Evolutionary conservation across 2,113 vertebrate species (phyloP).

Genomic region (Ornithorhynchus anatinus): DNA sequence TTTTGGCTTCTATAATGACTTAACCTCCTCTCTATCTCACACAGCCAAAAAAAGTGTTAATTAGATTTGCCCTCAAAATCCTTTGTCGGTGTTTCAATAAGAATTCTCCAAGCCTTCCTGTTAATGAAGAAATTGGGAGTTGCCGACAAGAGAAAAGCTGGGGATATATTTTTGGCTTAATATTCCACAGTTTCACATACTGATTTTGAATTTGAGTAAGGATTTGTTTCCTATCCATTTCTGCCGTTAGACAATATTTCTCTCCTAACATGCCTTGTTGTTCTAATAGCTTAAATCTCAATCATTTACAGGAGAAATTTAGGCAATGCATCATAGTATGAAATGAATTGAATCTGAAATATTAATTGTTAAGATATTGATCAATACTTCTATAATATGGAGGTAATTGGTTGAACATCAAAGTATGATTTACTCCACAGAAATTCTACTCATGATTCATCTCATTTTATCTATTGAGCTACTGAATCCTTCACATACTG

Average conservation of each 20-base stretch:
- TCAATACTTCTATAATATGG: too few relatives aligned
- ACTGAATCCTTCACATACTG: too few relatives aligned
- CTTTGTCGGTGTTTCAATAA: conserved; percentile 39
- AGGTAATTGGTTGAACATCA: too few relatives aligned
- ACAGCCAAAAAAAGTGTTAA: conserved; percentile 12
- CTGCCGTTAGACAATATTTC: conserved; percentile 25
- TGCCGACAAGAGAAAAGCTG: conserved; percentile 16
- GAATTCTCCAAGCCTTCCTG: conserved; percentile 7
- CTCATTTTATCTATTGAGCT: too few relatives aligned
- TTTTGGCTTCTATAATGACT: conserved; percentile 33
- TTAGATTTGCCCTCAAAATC: conserved; percentile 32
- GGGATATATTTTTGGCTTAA: conserved; percentile 48
- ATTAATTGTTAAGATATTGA: too few relatives aligned
- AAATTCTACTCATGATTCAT: too few relatives aligned
- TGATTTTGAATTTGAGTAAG: conserved; percentile 43
- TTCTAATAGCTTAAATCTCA: neutral
- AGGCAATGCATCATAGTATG: too few relatives aligned
- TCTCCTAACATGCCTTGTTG: neutral
- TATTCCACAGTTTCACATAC: conserved; percentile 33
- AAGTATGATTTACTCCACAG: too few relatives aligned
- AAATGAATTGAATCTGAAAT: too few relatives aligned
- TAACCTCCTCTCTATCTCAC: conserved; percentile 19
- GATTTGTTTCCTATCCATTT: conserved; percentile 16
- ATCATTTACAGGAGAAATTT: too few relatives aligned
- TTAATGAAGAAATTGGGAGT: conserved; percentile 26